Conservation (phyloP, 64 coral and sea anemone species). For the Pocillopora verrucosa region DNA sequence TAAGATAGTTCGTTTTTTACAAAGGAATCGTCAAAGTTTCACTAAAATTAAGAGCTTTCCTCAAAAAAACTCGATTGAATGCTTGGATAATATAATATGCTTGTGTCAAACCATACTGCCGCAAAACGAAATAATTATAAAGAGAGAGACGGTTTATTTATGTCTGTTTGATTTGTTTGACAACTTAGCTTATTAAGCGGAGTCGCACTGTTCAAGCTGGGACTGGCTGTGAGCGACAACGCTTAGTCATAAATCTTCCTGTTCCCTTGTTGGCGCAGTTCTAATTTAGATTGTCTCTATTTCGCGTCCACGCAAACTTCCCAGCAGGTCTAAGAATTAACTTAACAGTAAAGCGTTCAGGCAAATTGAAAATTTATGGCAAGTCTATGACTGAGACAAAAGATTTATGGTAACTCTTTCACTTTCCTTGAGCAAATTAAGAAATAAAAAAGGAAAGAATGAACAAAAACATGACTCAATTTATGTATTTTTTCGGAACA, state of each 20-base stretch:
- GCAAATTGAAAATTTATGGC: background rate
- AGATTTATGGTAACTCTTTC: background rate
- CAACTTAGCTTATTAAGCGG: background rate
- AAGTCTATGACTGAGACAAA: background rate
- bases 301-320: background rate
- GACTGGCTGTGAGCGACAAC: background rate
- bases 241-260: background rate
- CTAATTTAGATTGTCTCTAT: background rate
- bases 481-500: background rate
- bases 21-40: background rate
- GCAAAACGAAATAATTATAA: background rate
- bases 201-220: background rate
- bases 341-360: background rate
- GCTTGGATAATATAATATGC: background rate
- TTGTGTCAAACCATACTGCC: background rate
- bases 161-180: background rate
- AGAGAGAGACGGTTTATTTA: background rate
- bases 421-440: background rate
- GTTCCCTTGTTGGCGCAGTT: background rate
- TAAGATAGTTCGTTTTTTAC: background rate
- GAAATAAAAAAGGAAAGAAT: slow-evolving; percentile 4
- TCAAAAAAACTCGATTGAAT: background rate
- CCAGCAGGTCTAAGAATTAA: background rate
- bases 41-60: background rate
- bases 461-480: background rate